These are phyloP conservation scores for Simalia tracyae DNA, from an alignment of 2,797 vertebrate genomes.

Conservation along the genomic window DNA sequence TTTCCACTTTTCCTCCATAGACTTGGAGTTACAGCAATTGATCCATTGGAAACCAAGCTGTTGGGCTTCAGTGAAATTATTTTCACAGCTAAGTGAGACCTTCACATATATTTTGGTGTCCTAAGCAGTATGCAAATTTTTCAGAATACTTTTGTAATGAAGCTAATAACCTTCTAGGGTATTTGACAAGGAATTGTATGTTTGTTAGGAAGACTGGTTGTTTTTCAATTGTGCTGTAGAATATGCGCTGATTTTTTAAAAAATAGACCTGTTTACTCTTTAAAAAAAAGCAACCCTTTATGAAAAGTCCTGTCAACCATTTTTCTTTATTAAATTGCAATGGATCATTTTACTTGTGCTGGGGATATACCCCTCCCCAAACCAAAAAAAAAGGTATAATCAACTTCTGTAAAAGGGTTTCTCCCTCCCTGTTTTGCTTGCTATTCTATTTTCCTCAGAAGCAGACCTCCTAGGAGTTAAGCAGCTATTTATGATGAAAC, in stretches of 20 bases:
- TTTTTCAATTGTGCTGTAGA: constrained; percentile 9
- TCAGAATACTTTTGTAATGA: constrained; percentile 11
- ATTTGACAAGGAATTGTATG: constrained; percentile 1
- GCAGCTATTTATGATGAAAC: constrained; percentile 1
- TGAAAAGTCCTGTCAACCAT: not conserved
- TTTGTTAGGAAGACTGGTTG: constrained; percentile 8
- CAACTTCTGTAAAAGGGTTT: not conserved
- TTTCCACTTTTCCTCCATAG: too few relatives aligned
- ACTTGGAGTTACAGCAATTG: too few relatives aligned
- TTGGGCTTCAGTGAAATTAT: constrained; percentile 28
- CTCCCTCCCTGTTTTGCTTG: not conserved
- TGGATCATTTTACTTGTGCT: not conserved
- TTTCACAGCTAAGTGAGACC: constrained; percentile 24
- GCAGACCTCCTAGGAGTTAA: not conserved
- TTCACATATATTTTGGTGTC: accelerated
- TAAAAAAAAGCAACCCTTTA: not conserved
- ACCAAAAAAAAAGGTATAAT: not conserved
- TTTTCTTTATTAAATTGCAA: constrained; percentile 16
- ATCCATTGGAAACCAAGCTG: too few relatives aligned
- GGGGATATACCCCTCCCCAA: too few relatives aligned
- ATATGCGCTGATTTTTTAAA: not conserved
- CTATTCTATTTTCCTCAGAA: not conserved
- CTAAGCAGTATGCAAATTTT: constrained; percentile 24
- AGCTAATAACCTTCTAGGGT: constrained; percentile 20
- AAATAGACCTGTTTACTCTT: too few relatives aligned